A percentile compares a stretch with the other conserved stretches of the same genome.
Evolutionary conservation across 2,797 vertebrate species (phyloP).

Genomic region (Pogoniulus pusillus): DNA sequence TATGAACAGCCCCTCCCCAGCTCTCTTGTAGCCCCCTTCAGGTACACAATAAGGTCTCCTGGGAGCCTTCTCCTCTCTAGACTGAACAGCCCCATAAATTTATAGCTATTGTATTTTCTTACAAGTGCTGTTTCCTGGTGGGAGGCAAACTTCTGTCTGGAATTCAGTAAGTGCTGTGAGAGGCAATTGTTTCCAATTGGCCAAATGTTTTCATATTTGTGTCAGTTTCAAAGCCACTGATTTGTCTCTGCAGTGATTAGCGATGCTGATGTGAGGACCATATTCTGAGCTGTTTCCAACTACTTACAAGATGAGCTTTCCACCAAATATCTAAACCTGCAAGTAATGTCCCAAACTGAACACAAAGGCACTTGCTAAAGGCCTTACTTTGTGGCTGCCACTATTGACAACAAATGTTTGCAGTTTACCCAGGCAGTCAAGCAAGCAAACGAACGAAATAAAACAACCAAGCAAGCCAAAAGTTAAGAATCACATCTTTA

Average conservation of each 20-base stretch:
- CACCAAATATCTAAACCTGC: background rate
- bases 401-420: background rate
- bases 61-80: no score
- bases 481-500: background rate
- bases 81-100: no score
- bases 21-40: no score
- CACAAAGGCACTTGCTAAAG: background rate
- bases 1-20: no score
- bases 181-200: conserved; percentile 9
- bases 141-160: background rate
- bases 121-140: background rate
- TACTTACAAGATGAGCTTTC: background rate
- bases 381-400: background rate
- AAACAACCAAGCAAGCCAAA: no score
- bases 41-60: no score
- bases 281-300: background rate
- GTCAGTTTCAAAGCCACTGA: background rate
- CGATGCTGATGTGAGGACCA: background rate
- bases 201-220: conserved; percentile 25
- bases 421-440: background rate
- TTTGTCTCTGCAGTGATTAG: background rate
- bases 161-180: conserved; percentile 7
- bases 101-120: no score
- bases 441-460: no score
- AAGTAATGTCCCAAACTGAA: background rate